Evolutionary conservation across 2,888 invertebrate genomes (phyloP), one percentile per base, ranked within the genome.

Genomic region (Molorchus minor): DNA sequence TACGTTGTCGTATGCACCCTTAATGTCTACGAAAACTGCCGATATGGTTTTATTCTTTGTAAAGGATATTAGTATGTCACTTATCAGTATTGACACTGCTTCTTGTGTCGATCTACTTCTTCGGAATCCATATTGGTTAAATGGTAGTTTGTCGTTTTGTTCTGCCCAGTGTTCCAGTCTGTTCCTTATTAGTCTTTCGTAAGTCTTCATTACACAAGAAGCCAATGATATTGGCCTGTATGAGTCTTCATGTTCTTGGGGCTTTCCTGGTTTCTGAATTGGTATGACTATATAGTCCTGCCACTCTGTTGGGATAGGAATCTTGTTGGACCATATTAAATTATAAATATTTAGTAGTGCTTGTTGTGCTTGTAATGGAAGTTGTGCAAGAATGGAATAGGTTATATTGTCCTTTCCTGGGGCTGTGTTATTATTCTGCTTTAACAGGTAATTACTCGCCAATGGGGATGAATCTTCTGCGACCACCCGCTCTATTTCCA

Each of bases 1-100:
- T 5, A 56, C 46, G 25, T 45, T 47, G 13, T 56, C 41, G 20
- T 33, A 56, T n/a, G 56, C 47, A 7, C 38, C 30, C 12, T 38
- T 17, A 12, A 56, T 47, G 12, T 56, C 46, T 10, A 56, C n/a
- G 29, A 47, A 55, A n/a, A 46, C 13, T 20, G 35, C 35, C 2
- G 47, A 2, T 1, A 19, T 33, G 4, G 33, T 33, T 2, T 44
- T 12, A 3, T 43, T 35, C 13, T 36, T 44, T 35, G 44, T 21
- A 12, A 54, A 35, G n/a, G 44, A 40, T 20, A 54, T 2, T 15
- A 41, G 44, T 35, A 54, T 44, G 21, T 54, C 53, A n/a, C 1
- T 33, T 12, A 35, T 17, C 13, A 20, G n/a, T 8, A 16, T 15
- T 3, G 25, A 2, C 4, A 13, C 2, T 0, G 5, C 16, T 45